Evolutionary conservation across 2,113 vertebrate genomes (phyloP), one percentile per base, ranked within the genome.

Genomic region (Oophaga pumilio): DNA sequence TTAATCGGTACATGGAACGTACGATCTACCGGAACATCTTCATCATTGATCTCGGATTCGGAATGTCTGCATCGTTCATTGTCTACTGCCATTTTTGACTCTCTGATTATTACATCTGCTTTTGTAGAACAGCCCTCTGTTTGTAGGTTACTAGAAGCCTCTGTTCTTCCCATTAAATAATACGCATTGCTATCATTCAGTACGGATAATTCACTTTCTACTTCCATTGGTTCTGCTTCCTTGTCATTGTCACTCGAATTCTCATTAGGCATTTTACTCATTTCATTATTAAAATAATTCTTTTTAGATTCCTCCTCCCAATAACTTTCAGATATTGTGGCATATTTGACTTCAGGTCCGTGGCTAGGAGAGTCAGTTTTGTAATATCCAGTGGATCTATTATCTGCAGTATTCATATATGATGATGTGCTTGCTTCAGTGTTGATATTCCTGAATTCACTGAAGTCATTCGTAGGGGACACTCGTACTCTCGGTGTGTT

Each of bases 341-440:
- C 10, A 15, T 24, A 53, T 24, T 66, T 66, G 59, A 20, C 66
- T 76, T 57, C 13, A 15, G 17, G 59, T 18, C 15, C 1, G 1
- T 5, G 18, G 10, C 24, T 20, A 12, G 11, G 24, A 83, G 59
- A 68, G 49, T 33, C 24, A 2, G 49, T 66, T 84, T 68, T 90
- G 79, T 91, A 91, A 62, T 90, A 93, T 83, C 92, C 91, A 0
- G 91, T 90, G 1, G 93, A 91, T 87, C 92, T 90, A 74, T 95
- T 93, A 89, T 95, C 93, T 84, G 91, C 93, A 88, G 92, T 92
- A 85, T 94, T 92, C 84, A 93, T 89, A 17, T 4, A 43, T 43
- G 87, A 62, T 80, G 93, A 87, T 0, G 84, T 84, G 89, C 86
- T 90, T 89, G 88, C 52, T 49, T 76, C 74, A 85, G 85, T 89